phyloP scores from a whole-genome alignment of 2,888 invertebrate species.

The Erpobdella octoculata region DNA sequence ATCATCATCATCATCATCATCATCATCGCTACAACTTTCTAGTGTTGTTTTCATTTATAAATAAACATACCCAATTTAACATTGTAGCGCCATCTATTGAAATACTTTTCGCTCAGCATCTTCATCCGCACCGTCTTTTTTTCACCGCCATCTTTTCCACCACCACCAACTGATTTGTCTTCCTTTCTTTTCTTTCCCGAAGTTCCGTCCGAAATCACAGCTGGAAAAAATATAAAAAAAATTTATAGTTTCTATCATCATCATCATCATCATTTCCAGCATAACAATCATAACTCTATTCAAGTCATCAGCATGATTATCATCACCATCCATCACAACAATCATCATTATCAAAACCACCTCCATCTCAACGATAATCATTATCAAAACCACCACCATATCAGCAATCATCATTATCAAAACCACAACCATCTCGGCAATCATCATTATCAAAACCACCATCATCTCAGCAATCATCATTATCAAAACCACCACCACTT shows the following conservation, averaged over 20 bases:
- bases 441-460: not conserved
- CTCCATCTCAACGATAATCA: not conserved
- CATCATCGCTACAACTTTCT: too few relatives aligned
- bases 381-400: not conserved
- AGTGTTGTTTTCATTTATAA: too few relatives aligned
- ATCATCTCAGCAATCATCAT: not conserved
- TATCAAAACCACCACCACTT: not conserved
- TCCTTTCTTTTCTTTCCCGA: conserved; percentile 37
- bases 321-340: not conserved
- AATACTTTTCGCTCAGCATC: conserved; percentile 70
- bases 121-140: conserved; percentile 31
- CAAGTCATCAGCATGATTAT: not conserved
- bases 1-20: too few relatives aligned
- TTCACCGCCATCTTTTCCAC: conserved; percentile 32
- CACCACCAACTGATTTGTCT: conserved; percentile 36
- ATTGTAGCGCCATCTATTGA: conserved; percentile 61
- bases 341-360: not conserved
- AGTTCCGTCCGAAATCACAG: conserved; percentile 33
- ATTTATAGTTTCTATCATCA: not conserved
- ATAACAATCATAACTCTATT: not conserved
- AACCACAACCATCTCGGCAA: not conserved
- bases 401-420: too few relatives aligned
- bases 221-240: not conserved
- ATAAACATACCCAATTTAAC: conserved; percentile 42
- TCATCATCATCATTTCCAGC: not conserved